phyloP scores from a whole-genome alignment of 2,888 invertebrate genomes.

The Galeopsomyia nigrocyanea region DNA sequence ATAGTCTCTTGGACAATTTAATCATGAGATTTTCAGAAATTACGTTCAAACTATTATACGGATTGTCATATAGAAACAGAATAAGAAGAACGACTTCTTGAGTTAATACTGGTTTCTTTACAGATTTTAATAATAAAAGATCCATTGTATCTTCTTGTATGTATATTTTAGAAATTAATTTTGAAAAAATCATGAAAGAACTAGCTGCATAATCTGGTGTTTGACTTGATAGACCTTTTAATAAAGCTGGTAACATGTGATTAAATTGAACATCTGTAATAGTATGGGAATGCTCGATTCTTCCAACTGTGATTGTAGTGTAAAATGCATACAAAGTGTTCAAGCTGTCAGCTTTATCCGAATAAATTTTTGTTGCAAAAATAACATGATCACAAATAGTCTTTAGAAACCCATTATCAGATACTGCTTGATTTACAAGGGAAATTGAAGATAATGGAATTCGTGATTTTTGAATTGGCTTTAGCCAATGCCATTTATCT shows the following conservation, averaged over 20 bases:
- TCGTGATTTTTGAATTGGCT: slow-evolving; percentile 81
- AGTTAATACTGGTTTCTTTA: slow-evolving; percentile 71
- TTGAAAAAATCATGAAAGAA: slow-evolving; percentile 80
- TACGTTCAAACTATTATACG: slow-evolving; percentile 69
- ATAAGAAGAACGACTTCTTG: slow-evolving; percentile 78
- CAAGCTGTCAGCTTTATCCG: slow-evolving; percentile 73
- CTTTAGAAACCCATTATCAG: slow-evolving; percentile 75
- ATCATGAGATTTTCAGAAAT: slow-evolving; percentile 72
- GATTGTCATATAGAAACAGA: slow-evolving; percentile 79
- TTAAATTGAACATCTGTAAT: slow-evolving; percentile 78
- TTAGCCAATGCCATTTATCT: slow-evolving; percentile 85
- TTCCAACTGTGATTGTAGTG: slow-evolving; percentile 81
- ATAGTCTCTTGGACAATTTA: slow-evolving; percentile 69
- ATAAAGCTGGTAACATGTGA: slow-evolving; percentile 79
- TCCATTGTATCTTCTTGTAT: slow-evolving; percentile 73
- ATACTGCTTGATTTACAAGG: slow-evolving; percentile 80
- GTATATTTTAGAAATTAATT: slow-evolving; percentile 76
- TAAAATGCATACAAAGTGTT: slow-evolving; percentile 86
- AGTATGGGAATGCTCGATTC: slow-evolving; percentile 73
- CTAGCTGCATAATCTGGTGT: slow-evolving; percentile 81
- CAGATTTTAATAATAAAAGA: slow-evolving; percentile 74
- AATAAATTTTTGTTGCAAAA: slow-evolving; percentile 74
- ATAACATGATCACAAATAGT: slow-evolving; percentile 75
- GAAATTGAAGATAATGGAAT: slow-evolving; percentile 80
- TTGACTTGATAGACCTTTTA: slow-evolving; percentile 78